Percentiles rank a stretch among this genome's conserved stretches.
Evolutionary conservation across 2,888 invertebrate species (phyloP).

Genomic region (Melieria omissa): DNA sequence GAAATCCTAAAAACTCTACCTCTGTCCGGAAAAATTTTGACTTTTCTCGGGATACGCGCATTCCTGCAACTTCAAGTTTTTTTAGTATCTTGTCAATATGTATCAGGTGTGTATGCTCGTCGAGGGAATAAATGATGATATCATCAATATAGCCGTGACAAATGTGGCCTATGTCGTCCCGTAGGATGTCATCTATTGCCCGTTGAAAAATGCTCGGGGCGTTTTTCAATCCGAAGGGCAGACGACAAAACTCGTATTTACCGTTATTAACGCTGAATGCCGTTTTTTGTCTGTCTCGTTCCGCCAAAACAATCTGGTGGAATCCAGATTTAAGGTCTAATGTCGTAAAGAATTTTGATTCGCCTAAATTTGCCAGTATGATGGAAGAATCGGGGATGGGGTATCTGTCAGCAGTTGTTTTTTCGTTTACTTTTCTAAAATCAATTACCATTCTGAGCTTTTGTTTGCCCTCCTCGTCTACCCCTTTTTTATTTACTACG

Average conservation of each 20-base stretch:
- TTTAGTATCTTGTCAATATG: constrained; percentile 17
- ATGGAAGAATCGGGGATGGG: constrained; percentile 19
- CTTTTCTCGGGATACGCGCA: constrained; percentile 14
- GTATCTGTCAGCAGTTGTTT: constrained; percentile 24
- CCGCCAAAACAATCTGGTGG: constrained; percentile 32
- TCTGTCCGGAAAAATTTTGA: no score
- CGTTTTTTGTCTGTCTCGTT: constrained; percentile 31
- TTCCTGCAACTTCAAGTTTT: constrained; percentile 12
- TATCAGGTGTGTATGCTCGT: constrained; percentile 10
- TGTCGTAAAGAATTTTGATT: constrained; percentile 23
- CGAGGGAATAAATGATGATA: not conserved
- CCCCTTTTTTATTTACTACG: constrained; percentile 27
- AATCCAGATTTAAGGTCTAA: constrained; percentile 29
- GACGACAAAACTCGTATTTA: constrained; percentile 15
- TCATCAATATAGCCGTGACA: constrained; percentile 33
- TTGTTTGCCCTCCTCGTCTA: constrained; percentile 26
- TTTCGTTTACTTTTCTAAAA: constrained; percentile 33
- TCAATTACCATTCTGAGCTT: constrained; percentile 29
- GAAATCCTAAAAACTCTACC: constrained; percentile 32
- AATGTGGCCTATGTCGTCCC: constrained; percentile 1
- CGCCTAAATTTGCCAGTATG: constrained; percentile 27
- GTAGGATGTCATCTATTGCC: constrained; percentile 18
- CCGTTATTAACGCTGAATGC: constrained; percentile 12
- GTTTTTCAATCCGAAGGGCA: constrained; percentile 24
- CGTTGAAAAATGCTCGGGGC: constrained; percentile 19